Percentiles rank a stretch among this genome's conserved stretches.
phyloP scores from a whole-genome alignment of 2,888 invertebrate species.

The Saturnia japonica region DNA sequence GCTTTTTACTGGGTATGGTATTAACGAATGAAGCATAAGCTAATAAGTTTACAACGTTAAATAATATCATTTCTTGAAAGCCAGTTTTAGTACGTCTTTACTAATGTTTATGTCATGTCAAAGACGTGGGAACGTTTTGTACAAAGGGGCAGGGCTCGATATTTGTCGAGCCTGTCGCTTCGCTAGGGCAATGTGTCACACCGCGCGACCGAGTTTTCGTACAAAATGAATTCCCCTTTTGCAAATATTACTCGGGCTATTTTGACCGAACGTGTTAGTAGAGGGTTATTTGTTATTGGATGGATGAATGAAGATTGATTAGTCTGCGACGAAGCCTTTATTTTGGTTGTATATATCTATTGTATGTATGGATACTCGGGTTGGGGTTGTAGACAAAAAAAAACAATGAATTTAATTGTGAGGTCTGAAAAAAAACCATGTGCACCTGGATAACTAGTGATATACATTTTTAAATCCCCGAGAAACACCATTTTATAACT shows the following conservation, averaged over 20 bases:
- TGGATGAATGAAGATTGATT: constrained; percentile 25
- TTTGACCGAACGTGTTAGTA: constrained; percentile 27
- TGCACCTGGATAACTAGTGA: no score
- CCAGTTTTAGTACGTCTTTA: not conserved
- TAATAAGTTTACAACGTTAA: not conserved
- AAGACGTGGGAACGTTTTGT: constrained; percentile 1
- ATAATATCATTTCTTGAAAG: not conserved
- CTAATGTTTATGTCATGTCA: constrained; percentile 15
- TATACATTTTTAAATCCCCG: no score
- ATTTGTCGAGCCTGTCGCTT: constrained; percentile 3
- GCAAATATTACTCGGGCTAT: constrained; percentile 29
- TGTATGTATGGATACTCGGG: not conserved
- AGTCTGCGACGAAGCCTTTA: constrained; percentile 14
- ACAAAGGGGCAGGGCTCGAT: constrained; percentile 13
- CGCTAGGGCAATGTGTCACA: constrained; percentile 6
- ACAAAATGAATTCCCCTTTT: constrained; percentile 28
- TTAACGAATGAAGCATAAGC: no score
- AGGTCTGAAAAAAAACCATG: no score
- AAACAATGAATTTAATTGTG: no score
- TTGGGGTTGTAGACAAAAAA: not conserved
- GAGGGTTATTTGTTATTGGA: constrained; percentile 23
- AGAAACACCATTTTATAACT: no score
- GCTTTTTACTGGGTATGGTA: no score
- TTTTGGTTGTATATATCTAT: not conserved
- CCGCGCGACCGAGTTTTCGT: constrained; percentile 21